Conservation (phyloP, 2,113 vertebrate species). For the Aythya baeri region DNA sequence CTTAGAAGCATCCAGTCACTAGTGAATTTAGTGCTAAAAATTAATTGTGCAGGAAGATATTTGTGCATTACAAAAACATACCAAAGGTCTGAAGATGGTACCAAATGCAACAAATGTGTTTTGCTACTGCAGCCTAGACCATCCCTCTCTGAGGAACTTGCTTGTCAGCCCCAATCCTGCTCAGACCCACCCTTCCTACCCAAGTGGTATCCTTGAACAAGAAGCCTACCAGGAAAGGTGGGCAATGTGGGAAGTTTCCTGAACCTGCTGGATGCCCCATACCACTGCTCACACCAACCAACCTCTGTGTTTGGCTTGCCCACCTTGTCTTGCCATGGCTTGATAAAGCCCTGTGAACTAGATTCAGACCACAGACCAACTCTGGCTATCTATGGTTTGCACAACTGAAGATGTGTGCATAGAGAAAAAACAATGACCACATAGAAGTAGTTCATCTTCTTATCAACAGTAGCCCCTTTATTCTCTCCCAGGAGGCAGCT, state of each 20-base stretch:
- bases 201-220: not conserved
- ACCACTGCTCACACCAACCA: accelerated
- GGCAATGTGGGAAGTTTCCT: not conserved
- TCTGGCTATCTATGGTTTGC: not conserved
- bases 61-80: not conserved
- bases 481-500: not conserved
- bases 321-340: not conserved
- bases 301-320: not conserved
- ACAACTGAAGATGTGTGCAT: not conserved
- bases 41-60: not conserved
- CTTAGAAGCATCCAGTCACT: not conserved
- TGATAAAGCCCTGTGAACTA: not conserved
- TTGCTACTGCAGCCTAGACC: not conserved
- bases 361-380: not conserved
- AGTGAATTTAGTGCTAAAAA: not conserved
- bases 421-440: not conserved
- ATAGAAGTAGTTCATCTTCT: not conserved
- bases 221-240: not conserved
- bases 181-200: not conserved
- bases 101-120: not conserved
- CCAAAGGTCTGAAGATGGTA: not conserved
- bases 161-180: not conserved
- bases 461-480: not conserved
- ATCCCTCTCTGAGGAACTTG: not conserved
- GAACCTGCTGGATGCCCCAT: not conserved